Evolutionary conservation across 2,888 invertebrate species (phyloP).

Genomic region (Drosophila nr. fundita): DNA sequence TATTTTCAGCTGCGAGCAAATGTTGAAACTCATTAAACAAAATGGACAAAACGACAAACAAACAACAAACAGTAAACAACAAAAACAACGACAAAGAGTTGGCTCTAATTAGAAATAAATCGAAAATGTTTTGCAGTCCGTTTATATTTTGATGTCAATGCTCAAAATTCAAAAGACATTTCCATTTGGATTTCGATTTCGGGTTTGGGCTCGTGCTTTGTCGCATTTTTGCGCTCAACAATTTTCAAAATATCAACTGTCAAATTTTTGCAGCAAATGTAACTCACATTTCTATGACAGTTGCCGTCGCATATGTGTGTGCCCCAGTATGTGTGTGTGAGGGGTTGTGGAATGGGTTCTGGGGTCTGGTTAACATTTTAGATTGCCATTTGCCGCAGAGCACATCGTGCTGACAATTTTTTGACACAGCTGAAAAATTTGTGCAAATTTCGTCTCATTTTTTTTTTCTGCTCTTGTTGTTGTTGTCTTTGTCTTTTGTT

Average conservation of each 20-base stretch:
- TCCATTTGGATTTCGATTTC: slow-evolving; percentile 38
- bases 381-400: slow-evolving; percentile 64
- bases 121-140: slow-evolving; percentile 72
- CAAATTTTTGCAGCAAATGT: slow-evolving; percentile 81
- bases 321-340: slow-evolving; percentile 5
- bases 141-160: slow-evolving; percentile 70
- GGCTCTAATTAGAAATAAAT: slow-evolving; percentile 82
- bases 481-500: slow-evolving; percentile 38
- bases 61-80: slow-evolving; percentile 34
- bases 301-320: slow-evolving; percentile 34
- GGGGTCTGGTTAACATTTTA: slow-evolving; percentile 57
- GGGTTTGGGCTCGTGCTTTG: slow-evolving; percentile 28
- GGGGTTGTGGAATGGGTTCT: not conserved
- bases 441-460: slow-evolving; percentile 62
- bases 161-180: slow-evolving; percentile 61
- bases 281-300: slow-evolving; percentile 75
- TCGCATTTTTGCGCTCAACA: slow-evolving; percentile 56
- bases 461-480: slow-evolving; percentile 1
- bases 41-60: slow-evolving; percentile 52
- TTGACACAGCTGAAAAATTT: slow-evolving; percentile 81
- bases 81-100: slow-evolving; percentile 66
- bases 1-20: slow-evolving; percentile 77
- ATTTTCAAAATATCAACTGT: slow-evolving; percentile 83
- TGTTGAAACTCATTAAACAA: slow-evolving; percentile 78
- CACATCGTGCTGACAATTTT: slow-evolving; percentile 73